A percentile compares a stretch with the other conserved stretches of the same genome.
Conservation (phyloP, 2,888 invertebrate genomes). For the Eilema caniola region DNA sequence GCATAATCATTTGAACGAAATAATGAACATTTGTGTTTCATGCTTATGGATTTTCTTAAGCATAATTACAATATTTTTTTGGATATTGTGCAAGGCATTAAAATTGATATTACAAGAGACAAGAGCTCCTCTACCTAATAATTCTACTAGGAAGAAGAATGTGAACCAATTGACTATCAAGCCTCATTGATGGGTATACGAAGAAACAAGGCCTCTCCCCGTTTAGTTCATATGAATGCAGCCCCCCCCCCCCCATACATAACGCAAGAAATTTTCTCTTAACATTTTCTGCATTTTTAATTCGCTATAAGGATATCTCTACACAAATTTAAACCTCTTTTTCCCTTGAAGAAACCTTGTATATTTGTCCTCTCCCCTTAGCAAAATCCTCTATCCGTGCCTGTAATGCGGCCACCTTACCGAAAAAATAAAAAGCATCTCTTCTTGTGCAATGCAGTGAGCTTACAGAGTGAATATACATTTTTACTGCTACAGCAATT, state of each 20-base stretch:
- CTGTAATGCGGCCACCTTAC: constrained; percentile 24
- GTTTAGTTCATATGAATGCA: no score
- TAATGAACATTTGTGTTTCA: not conserved
- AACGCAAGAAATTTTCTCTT: no score
- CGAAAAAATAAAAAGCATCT: constrained; percentile 65
- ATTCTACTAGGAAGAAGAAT: no score
- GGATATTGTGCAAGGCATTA: not conserved
- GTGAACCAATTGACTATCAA: not conserved
- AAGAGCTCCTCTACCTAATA: no score
- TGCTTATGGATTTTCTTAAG: not conserved
- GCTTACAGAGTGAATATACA: constrained; percentile 57
- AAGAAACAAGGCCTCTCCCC: no score
- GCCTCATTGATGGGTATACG: not conserved
- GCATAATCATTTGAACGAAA: constrained; percentile 1
- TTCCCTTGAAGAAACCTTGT: not conserved
- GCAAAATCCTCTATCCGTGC: not conserved
- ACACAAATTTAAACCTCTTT: not conserved
- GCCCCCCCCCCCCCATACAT: no score
- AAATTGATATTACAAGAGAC: not conserved
- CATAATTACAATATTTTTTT: no score
- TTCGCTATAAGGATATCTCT: not conserved
- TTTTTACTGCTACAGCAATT: constrained; percentile 62
- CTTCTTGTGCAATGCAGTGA: constrained; percentile 61
- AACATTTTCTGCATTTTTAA: no score
- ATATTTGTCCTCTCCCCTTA: not conserved